These are phyloP conservation scores for Drosophila sp. DNA, from an alignment of 1,140 invertebrate species.

Conservation along the genomic window DNA sequence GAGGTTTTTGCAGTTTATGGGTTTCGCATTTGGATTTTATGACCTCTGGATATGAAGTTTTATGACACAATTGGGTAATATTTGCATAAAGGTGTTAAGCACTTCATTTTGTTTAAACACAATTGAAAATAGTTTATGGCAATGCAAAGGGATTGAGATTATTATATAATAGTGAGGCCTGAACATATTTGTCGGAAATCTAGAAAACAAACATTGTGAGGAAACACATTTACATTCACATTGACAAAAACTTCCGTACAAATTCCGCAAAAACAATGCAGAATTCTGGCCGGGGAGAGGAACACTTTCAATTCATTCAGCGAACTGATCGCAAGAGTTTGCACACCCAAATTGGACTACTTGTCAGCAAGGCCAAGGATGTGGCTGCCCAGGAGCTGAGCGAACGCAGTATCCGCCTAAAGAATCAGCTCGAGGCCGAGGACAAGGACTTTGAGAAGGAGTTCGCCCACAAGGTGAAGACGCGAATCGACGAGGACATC, in stretches of 20 bases:
- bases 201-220: slow-evolving; percentile 15
- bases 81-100: slow-evolving; percentile 1
- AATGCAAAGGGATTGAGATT: not conserved
- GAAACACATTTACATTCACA: not conserved
- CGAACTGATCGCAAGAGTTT: slow-evolving; percentile 72
- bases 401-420: slow-evolving; percentile 47
- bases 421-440: slow-evolving; percentile 60
- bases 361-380: slow-evolving; percentile 63
- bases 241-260: not conserved
- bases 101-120: slow-evolving; percentile 2
- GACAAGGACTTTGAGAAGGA: slow-evolving; percentile 70
- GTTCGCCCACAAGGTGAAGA: slow-evolving; percentile 67
- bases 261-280: slow-evolving; percentile 44
- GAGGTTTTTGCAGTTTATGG: slow-evolving; percentile 14
- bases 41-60: slow-evolving; percentile 10
- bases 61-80: slow-evolving; percentile 10
- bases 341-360: slow-evolving; percentile 60
- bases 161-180: not conserved
- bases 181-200: not conserved
- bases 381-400: slow-evolving; percentile 49
- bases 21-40: slow-evolving; percentile 18
- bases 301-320: slow-evolving; percentile 67
- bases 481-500: slow-evolving; percentile 69
- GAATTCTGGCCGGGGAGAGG: slow-evolving; percentile 34
- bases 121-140: not conserved